Base-by-base conservation (phyloP, 2,113 vertebrate genomes). In the Trachemys scripta region DNA sequence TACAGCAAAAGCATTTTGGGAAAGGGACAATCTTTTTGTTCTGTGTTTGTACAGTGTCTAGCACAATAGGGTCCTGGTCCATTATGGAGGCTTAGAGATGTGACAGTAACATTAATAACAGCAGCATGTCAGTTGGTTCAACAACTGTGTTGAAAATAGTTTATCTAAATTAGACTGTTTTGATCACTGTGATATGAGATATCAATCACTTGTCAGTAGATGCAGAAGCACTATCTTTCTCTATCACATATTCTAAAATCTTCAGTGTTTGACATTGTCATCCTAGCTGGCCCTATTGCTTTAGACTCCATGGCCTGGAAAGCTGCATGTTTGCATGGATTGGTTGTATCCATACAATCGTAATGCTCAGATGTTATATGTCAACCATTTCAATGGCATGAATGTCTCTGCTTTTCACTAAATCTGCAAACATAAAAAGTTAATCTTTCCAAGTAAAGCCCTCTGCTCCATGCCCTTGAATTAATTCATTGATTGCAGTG, bases 161-260 rank as follows among this genome's bases (percentile, higher is more conserved):
- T 4, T 4, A 0, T 0, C 27, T 42, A 25, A 89, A 35, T 5
- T 4, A 54, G 8, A 2, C 78, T 0, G 9, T 1, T n/a, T 11
- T 53, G 56, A 27, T 17, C 4, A 4, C 62, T 56, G 1, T 1
- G 25, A 49, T 78, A 49, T 14, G 25, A 59, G 57, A 59, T 56
- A 35, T 0, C 45, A 29, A 19, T 20, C 12, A 45, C 1, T 38
- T 4, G 8, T 8, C 57, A 8, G n/a, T 14, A 50, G 31, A 57
- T 13, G n/a, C 31, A 69, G 35, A n/a, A 69, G 16, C 17, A 38
- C 35, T 19, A 35, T 69, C 35, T 69, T n/a, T 19, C 62, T 20
- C 35, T 69, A 9, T 35, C 14, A 69, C 17, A 69, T n/a, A 69
- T 69, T 69, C 17, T 38, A n/a, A 69, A 69, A 69, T 69, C 35